These are phyloP conservation scores for Rhodeus uyekii DNA, from an alignment of 2,797 vertebrate species.

Conservation along the genomic window DNA sequence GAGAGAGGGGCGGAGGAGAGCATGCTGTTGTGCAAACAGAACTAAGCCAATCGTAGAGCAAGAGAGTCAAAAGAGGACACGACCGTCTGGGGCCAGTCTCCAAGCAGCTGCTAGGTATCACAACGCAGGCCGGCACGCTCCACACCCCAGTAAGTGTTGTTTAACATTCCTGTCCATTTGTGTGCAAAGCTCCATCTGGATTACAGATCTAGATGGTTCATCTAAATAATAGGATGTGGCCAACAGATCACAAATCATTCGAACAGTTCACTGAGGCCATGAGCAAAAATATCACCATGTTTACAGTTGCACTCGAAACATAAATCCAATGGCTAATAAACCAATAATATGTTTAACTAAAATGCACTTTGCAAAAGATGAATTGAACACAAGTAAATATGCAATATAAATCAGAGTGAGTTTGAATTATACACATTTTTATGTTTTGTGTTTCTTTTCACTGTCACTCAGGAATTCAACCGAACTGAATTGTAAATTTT, in stretches of 20 bases:
- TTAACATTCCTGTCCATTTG: constrained; percentile 46
- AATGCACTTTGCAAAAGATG: background rate
- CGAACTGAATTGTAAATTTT: background rate
- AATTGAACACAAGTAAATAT: background rate
- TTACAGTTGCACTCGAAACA: background rate
- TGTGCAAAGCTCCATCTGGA: constrained; percentile 30
- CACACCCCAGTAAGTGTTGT: constrained; percentile 33
- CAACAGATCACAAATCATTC: constrained; percentile 26
- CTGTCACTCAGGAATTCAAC: background rate
- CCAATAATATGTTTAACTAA: background rate
- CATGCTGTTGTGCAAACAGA: background rate
- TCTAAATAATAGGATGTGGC: constrained; percentile 29
- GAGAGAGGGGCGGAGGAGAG: background rate
- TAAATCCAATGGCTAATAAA: background rate
- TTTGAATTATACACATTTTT: background rate
- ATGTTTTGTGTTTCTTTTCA: background rate
- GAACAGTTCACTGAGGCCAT: constrained; percentile 7
- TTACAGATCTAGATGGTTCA: constrained; percentile 16
- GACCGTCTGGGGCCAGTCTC: background rate
- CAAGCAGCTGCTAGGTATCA: constrained; percentile 40
- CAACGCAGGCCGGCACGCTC: background rate
- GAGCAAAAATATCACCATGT: background rate
- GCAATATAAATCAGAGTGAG: background rate
- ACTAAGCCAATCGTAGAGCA: background rate
- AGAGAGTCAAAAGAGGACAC: constrained; percentile 30